Evolutionary conservation across 2,888 invertebrate genomes (phyloP), one percentile per base, ranked within the genome.

Genomic region (Glyphotaelius pellucidus): DNA sequence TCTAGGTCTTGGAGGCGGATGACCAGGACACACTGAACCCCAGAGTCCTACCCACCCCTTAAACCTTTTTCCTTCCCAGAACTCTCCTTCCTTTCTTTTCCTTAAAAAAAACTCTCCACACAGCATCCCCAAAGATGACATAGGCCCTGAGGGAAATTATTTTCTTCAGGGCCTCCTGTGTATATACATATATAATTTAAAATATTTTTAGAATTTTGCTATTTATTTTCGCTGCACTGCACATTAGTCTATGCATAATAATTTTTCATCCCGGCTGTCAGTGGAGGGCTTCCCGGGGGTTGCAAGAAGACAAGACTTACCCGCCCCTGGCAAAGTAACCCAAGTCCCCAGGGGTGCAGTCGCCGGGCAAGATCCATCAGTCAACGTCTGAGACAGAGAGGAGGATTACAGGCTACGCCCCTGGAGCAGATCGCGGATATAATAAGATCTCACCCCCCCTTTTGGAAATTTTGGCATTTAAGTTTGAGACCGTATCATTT

Each of bases 301-400:
- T 25, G 25, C 0, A 7, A 67, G 25, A 67, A 67, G 25, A 67
- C 67, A n/a, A 67, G n/a, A 67, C 67, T 25, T n/a, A 2, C 67
- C 25, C 67, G n/a, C 25, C 67, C 25, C 67, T 9, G 25, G 67
- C 25, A 2, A n/a, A 67, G n/a, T 67, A 67, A 67, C 67, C 67
- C 25, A 67, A 25, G 67, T 67, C 67, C 83, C 83, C 83, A 83
- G 86, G 52, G 52, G 86, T 52, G 90, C 52, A 90, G 84, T 35
- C 32, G 90, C 84, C 38, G 90, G 90, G 47, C 80, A 15, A 25
- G 87, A 90, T 87, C 92, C 90, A 92, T 92, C 92, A 89, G 90
- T 92, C 92, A 92, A 92, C 52, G 92, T 92, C 92, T 90, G 25
- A 80, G 67, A 38, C 90, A 92, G 90, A 86, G 67, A 67, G 25